Base-by-base conservation (phyloP, 2,797 vertebrate species). In the Mormyrops attenuatus region DNA sequence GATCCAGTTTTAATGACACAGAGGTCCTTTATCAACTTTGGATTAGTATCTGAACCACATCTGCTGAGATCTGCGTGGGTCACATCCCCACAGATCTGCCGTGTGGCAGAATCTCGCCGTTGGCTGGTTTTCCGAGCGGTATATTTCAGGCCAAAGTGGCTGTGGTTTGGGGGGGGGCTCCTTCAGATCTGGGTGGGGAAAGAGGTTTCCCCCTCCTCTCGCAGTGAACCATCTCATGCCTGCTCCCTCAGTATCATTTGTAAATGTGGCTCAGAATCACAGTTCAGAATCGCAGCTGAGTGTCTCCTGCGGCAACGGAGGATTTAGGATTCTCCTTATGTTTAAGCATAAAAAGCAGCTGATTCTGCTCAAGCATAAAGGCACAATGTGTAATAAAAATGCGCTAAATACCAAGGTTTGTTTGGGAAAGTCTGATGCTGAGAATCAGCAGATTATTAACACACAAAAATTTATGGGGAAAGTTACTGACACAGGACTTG, bases 91-190 rank as follows among this genome's bases (percentile, higher is more conserved):
- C 17, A 47, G 41, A 47, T 80, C 30, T 11, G 26, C 69, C 69
- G 15, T 38, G 13, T 41, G 69, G 20, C 69, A 41, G 34, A 20
- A 77, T 77, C 69, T 41, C 30, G 15, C 38, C 1, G 2, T 20
- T 77, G 73, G 73, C 38, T 0, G 69, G 38, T 17, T 77, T 38
- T 34, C 69, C 4, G 38, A 26, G 85, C 0, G 85, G 7, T 15
- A 93, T 93, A 92, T 93, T 93, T 95, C 90, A 94, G 92, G 50
- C 80, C 93, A 90, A 88, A 91, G 92, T 90, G 91, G 89, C 91
- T 89, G 73, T 90, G 92, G 89, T 34, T 11, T 66, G 87, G 86
- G 91, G 91, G 87, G 55, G 89, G 2, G 22, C 60, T 89, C 49
- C 91, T 88, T 66, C 89, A 88, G 53, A 88, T 30, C 92, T 91